These are phyloP conservation scores for Drusus annulatus DNA, from an alignment of 1,140 invertebrate species.

Conservation along the genomic window DNA sequence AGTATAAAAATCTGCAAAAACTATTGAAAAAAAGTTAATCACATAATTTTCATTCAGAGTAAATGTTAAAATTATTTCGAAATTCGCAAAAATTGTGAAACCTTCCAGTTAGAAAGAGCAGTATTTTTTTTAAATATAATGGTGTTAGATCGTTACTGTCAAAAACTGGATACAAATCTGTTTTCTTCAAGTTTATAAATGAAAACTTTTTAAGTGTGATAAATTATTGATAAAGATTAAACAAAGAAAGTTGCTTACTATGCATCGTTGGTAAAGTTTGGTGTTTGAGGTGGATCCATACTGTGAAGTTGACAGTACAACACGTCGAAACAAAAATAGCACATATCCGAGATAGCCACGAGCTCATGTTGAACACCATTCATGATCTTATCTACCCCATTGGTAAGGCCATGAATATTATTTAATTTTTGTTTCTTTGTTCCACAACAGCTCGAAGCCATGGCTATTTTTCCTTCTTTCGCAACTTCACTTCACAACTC, in stretches of 20 bases:
- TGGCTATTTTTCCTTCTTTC: conserved; percentile 62
- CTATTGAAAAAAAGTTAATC: no score
- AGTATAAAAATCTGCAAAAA: no score
- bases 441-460: conserved; percentile 91
- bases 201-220: not conserved
- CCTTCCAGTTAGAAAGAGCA: not conserved
- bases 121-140: no score
- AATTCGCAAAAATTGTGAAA: not conserved
- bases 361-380: conserved; percentile 75
- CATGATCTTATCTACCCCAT: conserved; percentile 70
- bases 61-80: not conserved
- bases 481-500: conserved; percentile 18
- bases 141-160: conserved; percentile 12
- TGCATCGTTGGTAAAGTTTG: conserved; percentile 94
- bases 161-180: not conserved
- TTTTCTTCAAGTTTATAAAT: not conserved
- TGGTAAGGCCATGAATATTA: conserved; percentile 73
- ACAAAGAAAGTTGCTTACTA: conserved; percentile 82
- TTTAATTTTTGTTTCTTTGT: conserved; percentile 91
- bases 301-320: conserved; percentile 94
- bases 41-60: not conserved
- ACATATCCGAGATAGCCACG: conserved; percentile 95
- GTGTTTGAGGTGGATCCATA: conserved; percentile 89
- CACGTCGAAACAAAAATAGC: conserved; percentile 98
- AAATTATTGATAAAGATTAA: conserved; percentile 29